phyloP scores from a whole-genome alignment of 2,113 vertebrate genomes.

The Corythoichthys haematopterus region DNA sequence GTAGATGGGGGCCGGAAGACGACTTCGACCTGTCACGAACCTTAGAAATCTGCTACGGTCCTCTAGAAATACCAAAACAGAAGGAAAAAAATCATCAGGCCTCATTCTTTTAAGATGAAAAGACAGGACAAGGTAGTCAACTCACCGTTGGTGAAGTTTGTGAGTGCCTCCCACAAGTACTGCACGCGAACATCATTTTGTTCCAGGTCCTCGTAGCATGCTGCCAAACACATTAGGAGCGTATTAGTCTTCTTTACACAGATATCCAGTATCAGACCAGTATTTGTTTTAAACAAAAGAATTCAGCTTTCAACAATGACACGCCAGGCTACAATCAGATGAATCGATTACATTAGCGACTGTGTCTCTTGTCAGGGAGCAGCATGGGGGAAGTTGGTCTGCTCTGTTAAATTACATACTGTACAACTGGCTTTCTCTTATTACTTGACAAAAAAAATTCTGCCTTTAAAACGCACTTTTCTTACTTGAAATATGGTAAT shows the following conservation, averaged over 20 bases:
- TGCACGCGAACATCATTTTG: constrained; percentile 84
- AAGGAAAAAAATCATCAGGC: constrained; percentile 4
- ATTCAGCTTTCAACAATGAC: background rate
- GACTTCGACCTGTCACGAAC: constrained; percentile 94
- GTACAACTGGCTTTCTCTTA: too few relatives aligned
- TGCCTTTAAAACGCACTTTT: background rate
- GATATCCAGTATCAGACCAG: background rate
- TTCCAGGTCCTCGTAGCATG: constrained; percentile 91
- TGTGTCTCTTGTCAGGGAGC: background rate
- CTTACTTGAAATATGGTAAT: too few relatives aligned
- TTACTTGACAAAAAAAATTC: background rate
- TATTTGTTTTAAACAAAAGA: background rate
- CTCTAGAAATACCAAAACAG: constrained; percentile 70
- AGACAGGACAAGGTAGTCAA: background rate
- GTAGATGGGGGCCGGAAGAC: constrained; percentile 93
- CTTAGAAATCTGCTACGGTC: constrained; percentile 95
- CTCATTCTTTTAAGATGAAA: background rate
- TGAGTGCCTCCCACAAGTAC: constrained; percentile 94
- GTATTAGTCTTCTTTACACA: background rate
- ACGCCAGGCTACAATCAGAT: background rate
- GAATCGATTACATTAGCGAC: background rate
- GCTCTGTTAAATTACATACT: too few relatives aligned
- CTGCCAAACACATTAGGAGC: constrained; percentile 53
- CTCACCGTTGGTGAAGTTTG: constrained; percentile 94
- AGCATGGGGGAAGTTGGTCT: too few relatives aligned